Evolutionary conservation across 2,797 vertebrate genomes (phyloP).

Genomic region (Podarcis lilfordi): DNA sequence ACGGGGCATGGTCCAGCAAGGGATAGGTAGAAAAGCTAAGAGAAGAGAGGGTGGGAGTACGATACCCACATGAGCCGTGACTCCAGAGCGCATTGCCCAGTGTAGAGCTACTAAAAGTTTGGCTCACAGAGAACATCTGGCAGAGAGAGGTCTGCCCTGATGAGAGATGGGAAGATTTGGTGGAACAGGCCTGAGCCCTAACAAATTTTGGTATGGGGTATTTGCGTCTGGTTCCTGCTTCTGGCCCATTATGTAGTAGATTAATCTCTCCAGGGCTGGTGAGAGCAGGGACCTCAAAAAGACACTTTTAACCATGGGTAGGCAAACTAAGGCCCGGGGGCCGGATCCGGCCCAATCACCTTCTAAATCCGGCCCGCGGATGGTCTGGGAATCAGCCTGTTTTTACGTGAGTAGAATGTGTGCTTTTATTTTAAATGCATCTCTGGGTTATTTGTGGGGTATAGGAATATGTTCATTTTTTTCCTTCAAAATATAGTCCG

Average conservation of each 20-base stretch:
- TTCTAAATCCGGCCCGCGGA: too few species aligned
- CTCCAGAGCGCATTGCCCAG: not conserved
- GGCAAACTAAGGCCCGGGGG: too few species aligned
- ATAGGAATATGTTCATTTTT: too few species aligned
- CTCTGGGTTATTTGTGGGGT: too few species aligned
- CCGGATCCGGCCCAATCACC: too few species aligned
- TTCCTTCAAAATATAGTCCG: too few species aligned
- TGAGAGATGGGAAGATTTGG: not conserved
- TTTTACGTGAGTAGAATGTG: too few species aligned
- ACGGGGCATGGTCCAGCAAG: too few species aligned
- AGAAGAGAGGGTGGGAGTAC: not conserved
- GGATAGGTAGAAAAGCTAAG: not conserved
- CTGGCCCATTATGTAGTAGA: too few species aligned
- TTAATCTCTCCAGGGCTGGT: not conserved
- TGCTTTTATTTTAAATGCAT: too few species aligned
- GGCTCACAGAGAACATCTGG: not conserved
- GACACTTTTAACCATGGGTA: not conserved
- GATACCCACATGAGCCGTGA: not conserved
- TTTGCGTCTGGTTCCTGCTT: not conserved
- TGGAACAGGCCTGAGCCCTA: not conserved
- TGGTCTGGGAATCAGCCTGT: too few species aligned
- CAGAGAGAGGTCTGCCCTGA: not conserved
- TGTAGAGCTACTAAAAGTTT: not conserved
- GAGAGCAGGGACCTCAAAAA: not conserved
- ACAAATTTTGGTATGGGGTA: not conserved